Conservation (phyloP, 2,888 invertebrate species). For the Megaustenia siamemsis region DNA sequence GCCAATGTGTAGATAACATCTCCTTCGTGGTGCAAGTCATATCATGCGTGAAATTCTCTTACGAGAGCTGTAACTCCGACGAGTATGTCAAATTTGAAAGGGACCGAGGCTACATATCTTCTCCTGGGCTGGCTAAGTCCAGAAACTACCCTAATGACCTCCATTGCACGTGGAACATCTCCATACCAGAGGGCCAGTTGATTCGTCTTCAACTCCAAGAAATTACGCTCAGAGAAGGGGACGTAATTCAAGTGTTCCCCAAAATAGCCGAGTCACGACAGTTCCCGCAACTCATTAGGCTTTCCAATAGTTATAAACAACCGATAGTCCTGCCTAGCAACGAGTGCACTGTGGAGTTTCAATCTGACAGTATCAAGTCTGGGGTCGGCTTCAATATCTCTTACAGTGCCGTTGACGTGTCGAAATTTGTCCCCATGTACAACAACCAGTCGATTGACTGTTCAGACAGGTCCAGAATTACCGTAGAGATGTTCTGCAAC, state of each 20-base stretch:
- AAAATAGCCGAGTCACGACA: neutral
- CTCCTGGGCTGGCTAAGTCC: conserved; percentile 17
- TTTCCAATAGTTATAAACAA: neutral
- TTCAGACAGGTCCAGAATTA: neutral
- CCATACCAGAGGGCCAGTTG: conserved; percentile 5
- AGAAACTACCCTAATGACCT: conserved; percentile 38
- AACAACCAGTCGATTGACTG: conserved; percentile 36
- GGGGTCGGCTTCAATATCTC: conserved; percentile 43
- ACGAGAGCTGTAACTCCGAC: conserved; percentile 20
- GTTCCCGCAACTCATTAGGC: conserved; percentile 12
- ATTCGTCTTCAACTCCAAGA: neutral
- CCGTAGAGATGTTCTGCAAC: conserved; percentile 1
- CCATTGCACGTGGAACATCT: conserved; percentile 30
- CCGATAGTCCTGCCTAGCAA: conserved; percentile 37
- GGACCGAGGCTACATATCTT: conserved; percentile 39
- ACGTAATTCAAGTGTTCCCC: conserved; percentile 20
- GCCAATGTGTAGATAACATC: conserved; percentile 44
- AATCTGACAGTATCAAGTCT: conserved; percentile 33
- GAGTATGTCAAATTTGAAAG: neutral
- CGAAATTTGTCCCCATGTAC: conserved; percentile 29
- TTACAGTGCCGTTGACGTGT: conserved; percentile 9
- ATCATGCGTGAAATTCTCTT: conserved; percentile 26
- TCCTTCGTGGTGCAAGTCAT: conserved; percentile 29
- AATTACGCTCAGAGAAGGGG: conserved; percentile 21
- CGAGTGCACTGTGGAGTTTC: conserved; percentile 9